Conservation (phyloP, 2,113 vertebrate genomes). For the Pavo muticus region DNA sequence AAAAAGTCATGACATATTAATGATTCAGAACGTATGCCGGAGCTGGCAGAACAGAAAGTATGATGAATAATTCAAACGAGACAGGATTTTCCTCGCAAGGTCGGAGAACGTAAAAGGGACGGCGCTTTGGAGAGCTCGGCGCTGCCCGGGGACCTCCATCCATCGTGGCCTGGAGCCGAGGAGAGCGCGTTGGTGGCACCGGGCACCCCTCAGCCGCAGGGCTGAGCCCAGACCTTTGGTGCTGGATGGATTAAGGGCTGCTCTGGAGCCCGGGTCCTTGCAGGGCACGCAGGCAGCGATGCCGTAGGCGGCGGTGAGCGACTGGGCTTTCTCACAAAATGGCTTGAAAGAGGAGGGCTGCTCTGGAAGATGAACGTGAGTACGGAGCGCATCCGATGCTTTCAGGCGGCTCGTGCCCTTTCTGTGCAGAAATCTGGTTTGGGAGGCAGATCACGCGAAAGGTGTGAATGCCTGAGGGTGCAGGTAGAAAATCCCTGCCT, state of each 20-base stretch:
- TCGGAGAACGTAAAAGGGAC: slow-evolving; percentile 78
- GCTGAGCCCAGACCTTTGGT: slow-evolving; percentile 57
- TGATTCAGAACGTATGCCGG: slow-evolving; percentile 66
- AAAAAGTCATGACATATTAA: slow-evolving; percentile 75
- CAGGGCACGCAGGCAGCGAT: slow-evolving; percentile 70
- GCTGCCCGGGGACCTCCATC: slow-evolving; percentile 35
- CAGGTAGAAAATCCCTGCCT: background rate
- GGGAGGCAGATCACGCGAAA: background rate
- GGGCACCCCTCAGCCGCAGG: slow-evolving; percentile 38
- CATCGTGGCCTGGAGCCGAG: slow-evolving; percentile 34
- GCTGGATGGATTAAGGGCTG: slow-evolving; percentile 65
- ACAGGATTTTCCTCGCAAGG: slow-evolving; percentile 76
- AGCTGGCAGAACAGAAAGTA: slow-evolving; percentile 71
- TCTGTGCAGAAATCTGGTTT: background rate
- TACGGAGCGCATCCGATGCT: background rate
- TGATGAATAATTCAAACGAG: slow-evolving; percentile 83
- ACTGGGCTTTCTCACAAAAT: slow-evolving; percentile 69
- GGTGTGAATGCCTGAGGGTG: background rate
- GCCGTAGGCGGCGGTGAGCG: background rate
- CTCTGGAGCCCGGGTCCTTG: background rate
- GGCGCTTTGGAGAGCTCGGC: slow-evolving; percentile 67
- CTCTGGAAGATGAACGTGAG: slow-evolving; percentile 82
- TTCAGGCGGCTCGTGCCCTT: background rate
- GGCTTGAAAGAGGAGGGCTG: slow-evolving; percentile 77
- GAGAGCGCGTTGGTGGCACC: slow-evolving; percentile 31